A percentile compares a stretch with the other conserved stretches of the same genome.
Conservation (phyloP, 2,113 vertebrate species). For the Pipra filicauda region DNA sequence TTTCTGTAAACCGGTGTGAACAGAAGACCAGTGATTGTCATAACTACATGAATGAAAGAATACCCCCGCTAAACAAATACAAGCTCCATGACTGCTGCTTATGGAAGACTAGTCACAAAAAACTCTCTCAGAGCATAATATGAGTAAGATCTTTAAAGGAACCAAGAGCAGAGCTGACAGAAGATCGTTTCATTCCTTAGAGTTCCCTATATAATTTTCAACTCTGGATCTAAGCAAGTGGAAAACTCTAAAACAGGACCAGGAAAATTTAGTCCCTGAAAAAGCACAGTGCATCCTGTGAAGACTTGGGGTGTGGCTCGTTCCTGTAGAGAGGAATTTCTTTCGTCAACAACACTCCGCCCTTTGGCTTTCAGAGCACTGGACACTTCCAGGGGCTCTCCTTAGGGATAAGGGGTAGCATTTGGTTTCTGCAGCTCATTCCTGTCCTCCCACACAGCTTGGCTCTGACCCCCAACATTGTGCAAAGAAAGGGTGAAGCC, state of each 20-base stretch:
- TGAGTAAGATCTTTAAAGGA: not conserved
- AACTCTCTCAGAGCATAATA: not conserved
- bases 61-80: not conserved
- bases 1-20: not conserved
- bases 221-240: not conserved
- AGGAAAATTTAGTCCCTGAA: not conserved
- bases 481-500: not conserved
- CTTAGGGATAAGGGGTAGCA: not conserved
- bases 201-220: not conserved
- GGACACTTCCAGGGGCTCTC: not conserved
- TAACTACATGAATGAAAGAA: not conserved
- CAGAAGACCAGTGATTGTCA: not conserved
- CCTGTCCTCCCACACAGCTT: not conserved
- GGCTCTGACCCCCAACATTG: fast-evolving
- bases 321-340: not conserved
- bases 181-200: not conserved
- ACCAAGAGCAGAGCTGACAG: not conserved
- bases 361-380: not conserved
- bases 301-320: not conserved
- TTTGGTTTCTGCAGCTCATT: not conserved
- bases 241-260: not conserved
- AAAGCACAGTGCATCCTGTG: not conserved
- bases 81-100: not conserved
- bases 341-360: fast-evolving
- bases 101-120: not conserved